These are phyloP conservation scores for Oplegnathus fasciatus DNA, from an alignment of 2,113 vertebrate genomes.

Conservation along the genomic window DNA sequence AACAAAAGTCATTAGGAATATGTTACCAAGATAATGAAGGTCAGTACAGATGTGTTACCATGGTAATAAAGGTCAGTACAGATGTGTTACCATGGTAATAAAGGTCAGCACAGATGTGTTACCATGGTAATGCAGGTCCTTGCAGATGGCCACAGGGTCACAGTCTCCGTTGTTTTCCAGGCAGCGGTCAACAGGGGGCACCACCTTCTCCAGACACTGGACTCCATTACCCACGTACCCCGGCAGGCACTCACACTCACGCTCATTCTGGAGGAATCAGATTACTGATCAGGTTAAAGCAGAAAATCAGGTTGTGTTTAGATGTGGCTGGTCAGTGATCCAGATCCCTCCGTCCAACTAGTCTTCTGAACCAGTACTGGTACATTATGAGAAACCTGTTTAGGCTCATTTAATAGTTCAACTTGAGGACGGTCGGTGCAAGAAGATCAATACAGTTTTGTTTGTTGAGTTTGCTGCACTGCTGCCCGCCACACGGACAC, in stretches of 20 bases:
- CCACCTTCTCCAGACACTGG: slow-evolving; percentile 89
- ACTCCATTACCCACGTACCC: slow-evolving; percentile 92
- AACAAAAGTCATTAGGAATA: no score
- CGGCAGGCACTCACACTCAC: slow-evolving; percentile 88
- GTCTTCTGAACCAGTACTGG: no score
- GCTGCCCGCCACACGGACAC: no score
- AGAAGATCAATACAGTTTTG: not conserved
- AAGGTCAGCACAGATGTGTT: slow-evolving; percentile 9
- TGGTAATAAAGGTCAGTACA: not conserved
- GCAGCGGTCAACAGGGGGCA: slow-evolving; percentile 91
- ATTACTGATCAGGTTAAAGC: not conserved
- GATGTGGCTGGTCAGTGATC: not conserved
- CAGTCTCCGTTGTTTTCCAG: slow-evolving; percentile 89
- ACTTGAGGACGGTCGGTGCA: no score
- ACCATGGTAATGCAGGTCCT: slow-evolving; percentile 94
- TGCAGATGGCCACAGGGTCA: slow-evolving; percentile 88
- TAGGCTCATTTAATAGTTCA: not conserved
- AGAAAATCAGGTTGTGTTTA: no score
- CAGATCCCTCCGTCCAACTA: not conserved
- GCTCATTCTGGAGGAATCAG: slow-evolving; percentile 85
- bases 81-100: not conserved
- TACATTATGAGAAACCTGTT: not conserved
- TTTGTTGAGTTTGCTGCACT: not conserved
- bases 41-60: not conserved
- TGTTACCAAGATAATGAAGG: not conserved